Percentiles rank a stretch among this genome's conserved stretches.
Evolutionary conservation across 2,113 vertebrate genomes (phyloP).

Genomic region (Mobula birostris): DNA sequence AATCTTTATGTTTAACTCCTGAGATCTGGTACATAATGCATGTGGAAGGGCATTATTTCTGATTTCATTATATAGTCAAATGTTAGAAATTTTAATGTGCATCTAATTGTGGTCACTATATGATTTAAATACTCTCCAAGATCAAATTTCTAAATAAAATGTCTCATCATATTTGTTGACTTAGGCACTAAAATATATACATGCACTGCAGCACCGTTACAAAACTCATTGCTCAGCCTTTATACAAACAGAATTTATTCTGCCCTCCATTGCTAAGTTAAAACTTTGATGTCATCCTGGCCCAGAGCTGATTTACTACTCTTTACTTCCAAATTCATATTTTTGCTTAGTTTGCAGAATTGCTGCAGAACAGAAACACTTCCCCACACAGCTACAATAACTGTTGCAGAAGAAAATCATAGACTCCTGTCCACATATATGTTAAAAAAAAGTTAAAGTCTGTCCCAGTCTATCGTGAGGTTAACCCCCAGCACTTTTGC

Average conservation of each 20-base stretch:
- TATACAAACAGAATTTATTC: background rate
- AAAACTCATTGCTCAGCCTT: background rate
- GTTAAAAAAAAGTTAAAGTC: background rate
- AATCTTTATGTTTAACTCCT: background rate
- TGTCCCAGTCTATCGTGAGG: too few species aligned
- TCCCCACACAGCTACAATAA: background rate
- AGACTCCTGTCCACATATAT: background rate
- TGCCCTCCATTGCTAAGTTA: background rate
- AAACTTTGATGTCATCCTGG: background rate
- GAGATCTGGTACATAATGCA: background rate
- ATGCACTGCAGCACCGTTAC: background rate
- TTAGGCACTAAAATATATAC: background rate
- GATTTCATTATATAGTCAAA: slow-evolving; percentile 15
- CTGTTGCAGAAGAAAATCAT: background rate
- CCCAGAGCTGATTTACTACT: background rate
- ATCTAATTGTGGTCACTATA: background rate
- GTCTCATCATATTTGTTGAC: background rate
- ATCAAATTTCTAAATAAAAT: background rate
- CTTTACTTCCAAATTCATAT: background rate
- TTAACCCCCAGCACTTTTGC: too few species aligned
- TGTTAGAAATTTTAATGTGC: background rate
- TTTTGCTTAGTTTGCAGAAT: background rate
- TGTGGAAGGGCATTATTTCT: background rate
- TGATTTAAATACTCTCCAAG: background rate
- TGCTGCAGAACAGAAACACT: background rate